Percentiles rank a stretch among this genome's conserved stretches.
Evolutionary conservation across 2,797 vertebrate species (phyloP).

Genomic region (Eleutherodactylus coqui): DNA sequence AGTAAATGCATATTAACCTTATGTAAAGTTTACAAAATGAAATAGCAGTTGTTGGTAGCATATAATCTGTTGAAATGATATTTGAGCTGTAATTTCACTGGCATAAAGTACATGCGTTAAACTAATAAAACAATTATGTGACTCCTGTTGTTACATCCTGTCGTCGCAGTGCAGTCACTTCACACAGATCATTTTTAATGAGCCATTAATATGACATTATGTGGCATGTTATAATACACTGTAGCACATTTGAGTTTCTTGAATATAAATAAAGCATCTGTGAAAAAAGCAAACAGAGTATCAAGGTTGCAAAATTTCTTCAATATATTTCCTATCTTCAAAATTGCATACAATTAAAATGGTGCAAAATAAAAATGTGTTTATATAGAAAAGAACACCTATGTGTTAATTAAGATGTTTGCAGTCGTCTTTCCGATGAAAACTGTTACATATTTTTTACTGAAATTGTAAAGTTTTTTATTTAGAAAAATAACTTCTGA

Average conservation of each 20-base stretch:
- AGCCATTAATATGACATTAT: slow-evolving; percentile 60
- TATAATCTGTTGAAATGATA: slow-evolving; percentile 43
- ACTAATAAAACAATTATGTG: slow-evolving; percentile 60
- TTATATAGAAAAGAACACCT: neutral
- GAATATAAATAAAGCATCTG: slow-evolving; percentile 53
- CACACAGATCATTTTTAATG: slow-evolving; percentile 62
- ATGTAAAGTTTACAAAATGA: slow-evolving; percentile 24
- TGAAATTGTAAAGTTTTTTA: neutral
- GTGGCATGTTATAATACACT: slow-evolving; percentile 43
- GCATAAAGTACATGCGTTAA: slow-evolving; percentile 36
- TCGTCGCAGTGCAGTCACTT: slow-evolving; percentile 48
- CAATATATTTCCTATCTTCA: slow-evolving; percentile 1
- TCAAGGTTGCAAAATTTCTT: slow-evolving; percentile 19
- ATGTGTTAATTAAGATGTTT: neutral
- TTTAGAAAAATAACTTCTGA: neutral
- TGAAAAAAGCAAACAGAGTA: slow-evolving; percentile 2
- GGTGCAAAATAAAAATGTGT: slow-evolving; percentile 33
- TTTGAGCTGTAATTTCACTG: slow-evolving; percentile 30
- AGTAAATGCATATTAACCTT: slow-evolving; percentile 27
- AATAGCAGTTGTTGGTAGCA: neutral
- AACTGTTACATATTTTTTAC: neutral
- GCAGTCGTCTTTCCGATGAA: neutral
- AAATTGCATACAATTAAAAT: slow-evolving; percentile 6
- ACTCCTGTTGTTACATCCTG: slow-evolving; percentile 48
- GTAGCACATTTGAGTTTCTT: slow-evolving; percentile 46